Evolutionary conservation across 2,797 vertebrate genomes (phyloP), one percentile per base, ranked within the genome.

Genomic region (Trachurus trachurus): DNA sequence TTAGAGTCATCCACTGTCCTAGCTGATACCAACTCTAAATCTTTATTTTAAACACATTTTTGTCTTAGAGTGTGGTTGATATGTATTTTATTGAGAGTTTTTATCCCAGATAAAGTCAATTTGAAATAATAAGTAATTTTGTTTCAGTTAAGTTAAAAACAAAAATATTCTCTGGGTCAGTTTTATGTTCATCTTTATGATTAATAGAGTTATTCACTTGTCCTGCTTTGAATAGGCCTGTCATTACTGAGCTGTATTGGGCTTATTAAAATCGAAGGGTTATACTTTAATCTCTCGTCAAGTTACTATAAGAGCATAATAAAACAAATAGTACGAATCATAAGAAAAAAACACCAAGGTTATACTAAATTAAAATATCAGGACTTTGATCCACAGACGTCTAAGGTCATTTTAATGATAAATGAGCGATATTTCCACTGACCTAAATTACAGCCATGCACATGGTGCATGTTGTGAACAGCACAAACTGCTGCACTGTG

Each of bases 351-450:
- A 69, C 16, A 34, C 39, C 2, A 1, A 26, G 26, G 26, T 26
- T 26, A 26, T 26, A 26, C 26, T 1, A 26, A 26, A 26, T 26
- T 26, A 26, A 1, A 52, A 53, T 53, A 67, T 72, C 44, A 69
- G 44, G 16, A 59, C 12, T 64, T 13, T 65, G 22, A 64, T 70
- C 47, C 19, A 67, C 10, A 19, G 9, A 50, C 45, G 7, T 64
- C 44, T 53, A 67, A 67, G 71, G 68, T 56, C 31, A 31, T 31
- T 71, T 44, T 8, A 6, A 15, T 71, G 42, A 83, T 75, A 3
- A 54, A 71, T 68, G 19, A 39, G 3, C 15, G 2, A 61, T 47
- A 26, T 62, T 9, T 22, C 17, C 4, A 21, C 4, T 74, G 59
- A 71, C 60, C 42, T 68, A 49, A 68, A 60, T 69, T 17, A 52